These are phyloP conservation scores for Teleogryllus occipitalis DNA, from an alignment of 1,140 invertebrate genomes.

Conservation along the genomic window DNA sequence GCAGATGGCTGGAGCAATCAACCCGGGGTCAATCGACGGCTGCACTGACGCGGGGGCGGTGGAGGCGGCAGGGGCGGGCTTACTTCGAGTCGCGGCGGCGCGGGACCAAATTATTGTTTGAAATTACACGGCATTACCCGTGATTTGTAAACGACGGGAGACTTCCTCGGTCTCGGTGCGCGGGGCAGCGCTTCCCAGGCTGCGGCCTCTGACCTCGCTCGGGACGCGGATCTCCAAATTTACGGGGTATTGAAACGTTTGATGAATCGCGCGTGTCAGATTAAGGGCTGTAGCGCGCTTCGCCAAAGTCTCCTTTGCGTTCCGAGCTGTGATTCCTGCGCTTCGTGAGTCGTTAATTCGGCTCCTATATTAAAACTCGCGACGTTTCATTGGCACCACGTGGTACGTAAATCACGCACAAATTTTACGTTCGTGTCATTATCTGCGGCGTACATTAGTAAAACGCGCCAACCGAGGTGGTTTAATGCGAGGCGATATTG, in stretches of 20 bases:
- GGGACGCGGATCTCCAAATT: not conserved
- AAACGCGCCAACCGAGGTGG: not conserved
- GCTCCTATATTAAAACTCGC: not conserved
- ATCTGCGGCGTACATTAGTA: not conserved
- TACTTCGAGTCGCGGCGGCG: not conserved
- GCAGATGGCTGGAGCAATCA: too few relatives aligned
- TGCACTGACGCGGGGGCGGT: too few relatives aligned
- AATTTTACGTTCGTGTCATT: not conserved
- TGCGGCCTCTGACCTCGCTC: not conserved
- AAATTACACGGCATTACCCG: not conserved
- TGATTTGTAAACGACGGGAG: not conserved
- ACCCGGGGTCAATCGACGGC: too few relatives aligned
- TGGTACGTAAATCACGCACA: not conserved
- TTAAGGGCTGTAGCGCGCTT: not conserved
- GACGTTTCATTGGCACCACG: not conserved
- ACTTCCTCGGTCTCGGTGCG: not conserved
- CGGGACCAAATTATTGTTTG: not conserved
- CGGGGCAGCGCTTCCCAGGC: too few relatives aligned
- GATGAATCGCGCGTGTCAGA: not conserved
- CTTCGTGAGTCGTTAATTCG: not conserved
- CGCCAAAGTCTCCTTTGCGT: not conserved
- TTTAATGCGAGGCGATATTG: not conserved
- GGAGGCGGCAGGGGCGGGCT: too few relatives aligned
- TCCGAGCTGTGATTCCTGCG: not conserved
- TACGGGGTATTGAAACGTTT: not conserved